These are phyloP conservation scores for Poeciliopsis infans DNA, from an alignment of 2,797 vertebrate species.

Conservation along the genomic window DNA sequence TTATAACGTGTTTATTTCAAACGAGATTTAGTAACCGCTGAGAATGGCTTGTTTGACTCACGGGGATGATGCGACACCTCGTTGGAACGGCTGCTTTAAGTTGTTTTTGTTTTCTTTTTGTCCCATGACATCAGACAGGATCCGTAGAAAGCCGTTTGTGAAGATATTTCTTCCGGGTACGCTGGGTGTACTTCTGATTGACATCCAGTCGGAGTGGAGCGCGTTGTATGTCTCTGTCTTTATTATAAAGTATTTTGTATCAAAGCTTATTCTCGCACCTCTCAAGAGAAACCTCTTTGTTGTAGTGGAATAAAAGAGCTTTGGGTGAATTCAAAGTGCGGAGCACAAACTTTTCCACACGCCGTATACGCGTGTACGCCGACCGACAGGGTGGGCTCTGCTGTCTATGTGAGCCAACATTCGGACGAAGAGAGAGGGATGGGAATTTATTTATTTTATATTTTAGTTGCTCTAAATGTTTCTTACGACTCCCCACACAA, in stretches of 20 bases:
- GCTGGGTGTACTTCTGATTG: not conserved
- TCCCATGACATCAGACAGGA: not conserved
- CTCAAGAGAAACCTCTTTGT: constrained; percentile 1
- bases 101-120: too few species aligned
- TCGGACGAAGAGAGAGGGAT: constrained; percentile 33
- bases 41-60: too few species aligned
- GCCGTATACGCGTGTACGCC: too few species aligned
- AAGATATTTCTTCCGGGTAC: not conserved
- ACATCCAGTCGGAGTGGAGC: not conserved
- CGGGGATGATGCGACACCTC: too few species aligned
- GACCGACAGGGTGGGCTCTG: constrained; percentile 24
- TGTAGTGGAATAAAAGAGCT: constrained; percentile 12
- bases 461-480: not conserved
- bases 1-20: too few species aligned
- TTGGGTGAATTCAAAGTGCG: constrained; percentile 15
- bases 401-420: constrained; percentile 51
- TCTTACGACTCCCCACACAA: not conserved
- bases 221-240: not conserved
- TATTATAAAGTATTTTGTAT: not conserved
- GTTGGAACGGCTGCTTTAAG: too few species aligned
- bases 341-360: constrained; percentile 27
- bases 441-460: not conserved
- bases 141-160: not conserved
- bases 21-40: too few species aligned
- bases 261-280: not conserved